A percentile compares a stretch with the other conserved stretches of the same genome.
phyloP scores from a whole-genome alignment of 1,140 invertebrate genomes.

The Dysdera silvatica region DNA sequence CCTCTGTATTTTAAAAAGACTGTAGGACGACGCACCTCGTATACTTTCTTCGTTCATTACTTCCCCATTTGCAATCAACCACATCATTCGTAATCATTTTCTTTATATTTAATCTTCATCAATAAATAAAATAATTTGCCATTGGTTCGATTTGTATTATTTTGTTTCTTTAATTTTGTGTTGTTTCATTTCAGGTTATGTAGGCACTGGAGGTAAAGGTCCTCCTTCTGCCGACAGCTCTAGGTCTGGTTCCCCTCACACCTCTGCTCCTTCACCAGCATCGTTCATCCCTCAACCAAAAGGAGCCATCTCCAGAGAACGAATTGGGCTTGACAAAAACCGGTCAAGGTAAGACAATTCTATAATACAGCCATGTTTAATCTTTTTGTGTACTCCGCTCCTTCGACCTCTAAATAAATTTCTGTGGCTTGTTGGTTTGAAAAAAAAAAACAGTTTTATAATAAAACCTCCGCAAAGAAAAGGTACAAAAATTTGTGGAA shows the following conservation, averaged over 20 bases:
- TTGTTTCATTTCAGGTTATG: constrained; percentile 18
- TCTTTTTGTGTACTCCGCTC: not conserved
- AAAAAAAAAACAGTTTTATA: too few species aligned
- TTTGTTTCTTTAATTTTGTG: not conserved
- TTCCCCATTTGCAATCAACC: too few species aligned
- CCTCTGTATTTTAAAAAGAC: too few species aligned
- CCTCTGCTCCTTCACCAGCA: constrained; percentile 23
- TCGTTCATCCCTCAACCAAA: constrained; percentile 50
- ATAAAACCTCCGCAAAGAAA: too few species aligned
- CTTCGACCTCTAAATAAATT: not conserved
- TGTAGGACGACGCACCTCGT: too few species aligned
- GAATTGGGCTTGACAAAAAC: constrained; percentile 16
- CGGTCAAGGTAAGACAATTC: constrained; percentile 23
- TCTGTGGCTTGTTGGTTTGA: too few species aligned
- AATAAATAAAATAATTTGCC: not conserved
- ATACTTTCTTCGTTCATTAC: too few species aligned
- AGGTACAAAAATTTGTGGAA: too few species aligned
- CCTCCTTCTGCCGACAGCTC: constrained; percentile 43
- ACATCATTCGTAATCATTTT: too few species aligned
- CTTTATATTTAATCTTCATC: constrained; percentile 3
- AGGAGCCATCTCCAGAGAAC: constrained; percentile 32
- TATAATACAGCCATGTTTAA: not conserved
- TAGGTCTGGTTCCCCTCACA: constrained; percentile 45
- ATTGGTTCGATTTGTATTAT: not conserved
- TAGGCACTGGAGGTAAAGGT: constrained; percentile 20